These are phyloP conservation scores for Mastigias papua DNA, from an alignment of 30 jellyfish, hydroid and myxozoan species.

Conservation along the genomic window DNA sequence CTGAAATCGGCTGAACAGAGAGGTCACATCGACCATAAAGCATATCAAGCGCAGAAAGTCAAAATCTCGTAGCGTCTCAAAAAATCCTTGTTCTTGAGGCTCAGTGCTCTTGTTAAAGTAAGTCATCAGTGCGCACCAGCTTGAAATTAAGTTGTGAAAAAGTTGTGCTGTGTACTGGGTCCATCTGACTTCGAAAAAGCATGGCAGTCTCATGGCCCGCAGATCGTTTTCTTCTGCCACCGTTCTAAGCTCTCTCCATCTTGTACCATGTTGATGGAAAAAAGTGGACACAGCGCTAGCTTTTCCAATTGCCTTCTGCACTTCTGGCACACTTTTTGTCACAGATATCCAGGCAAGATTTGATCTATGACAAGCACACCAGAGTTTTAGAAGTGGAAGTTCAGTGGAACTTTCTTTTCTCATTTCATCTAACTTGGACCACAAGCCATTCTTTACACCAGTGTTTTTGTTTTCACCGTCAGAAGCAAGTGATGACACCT, in stretches of 20 bases:
- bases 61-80: constrained; percentile 21
- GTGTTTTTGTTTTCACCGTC: constrained; percentile 4
- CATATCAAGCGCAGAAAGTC: constrained; percentile 37
- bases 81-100: constrained; percentile 26
- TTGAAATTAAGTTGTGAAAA: constrained; percentile 36
- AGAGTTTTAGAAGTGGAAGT: neutral
- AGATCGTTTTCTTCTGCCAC: constrained; percentile 16
- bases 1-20: constrained; percentile 39
- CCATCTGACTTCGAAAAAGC: constrained; percentile 9
- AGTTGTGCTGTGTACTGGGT: constrained; percentile 44
- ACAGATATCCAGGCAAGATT: constrained; percentile 8
- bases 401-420: constrained; percentile 24
- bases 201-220: constrained; percentile 26
- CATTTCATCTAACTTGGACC: constrained; percentile 28
- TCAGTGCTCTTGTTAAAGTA: constrained; percentile 35
- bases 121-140: constrained; percentile 22
- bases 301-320: constrained; percentile 32
- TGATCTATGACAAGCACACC: constrained; percentile 12
- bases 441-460: constrained; percentile 39
- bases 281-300: constrained; percentile 46
- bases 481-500: constrained; percentile 24
- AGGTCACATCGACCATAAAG: constrained; percentile 30
- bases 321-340: constrained; percentile 23
- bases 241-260: constrained; percentile 50
- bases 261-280: constrained; percentile 47